Percentiles rank a stretch among this genome's conserved stretches.
phyloP scores from a whole-genome alignment of 1,140 invertebrate genomes.

The Physella acuta region DNA sequence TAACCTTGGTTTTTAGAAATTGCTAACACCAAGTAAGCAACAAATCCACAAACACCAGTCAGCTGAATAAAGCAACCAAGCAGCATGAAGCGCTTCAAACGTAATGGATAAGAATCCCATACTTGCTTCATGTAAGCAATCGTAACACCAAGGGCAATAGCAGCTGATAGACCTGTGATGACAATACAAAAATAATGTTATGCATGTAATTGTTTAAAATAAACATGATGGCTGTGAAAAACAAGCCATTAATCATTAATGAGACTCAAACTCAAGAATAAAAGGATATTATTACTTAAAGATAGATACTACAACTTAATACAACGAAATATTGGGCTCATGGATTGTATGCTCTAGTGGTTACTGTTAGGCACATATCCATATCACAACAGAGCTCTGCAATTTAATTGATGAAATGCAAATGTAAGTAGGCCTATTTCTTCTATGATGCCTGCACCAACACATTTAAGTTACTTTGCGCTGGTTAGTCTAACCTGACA shows the following conservation, averaged over 20 bases:
- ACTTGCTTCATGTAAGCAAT: conserved; percentile 33
- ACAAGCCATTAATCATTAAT: neutral
- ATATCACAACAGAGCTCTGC: no score
- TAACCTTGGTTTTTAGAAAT: conserved; percentile 42
- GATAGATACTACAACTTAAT: no score
- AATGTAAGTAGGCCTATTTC: no score
- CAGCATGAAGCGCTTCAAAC: conserved; percentile 39
- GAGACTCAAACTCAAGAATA: no score
- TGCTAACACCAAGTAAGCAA: conserved; percentile 41
- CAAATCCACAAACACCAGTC: conserved; percentile 44
- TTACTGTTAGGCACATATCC: no score
- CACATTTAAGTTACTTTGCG: no score
- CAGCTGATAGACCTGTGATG: conserved; percentile 37
- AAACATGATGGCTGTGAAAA: neutral
- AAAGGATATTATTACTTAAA: no score
- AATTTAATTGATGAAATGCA: no score
- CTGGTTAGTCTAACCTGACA: no score
- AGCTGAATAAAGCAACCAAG: conserved; percentile 45
- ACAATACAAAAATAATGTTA: neutral
- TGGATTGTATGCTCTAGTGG: no score
- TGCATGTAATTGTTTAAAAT: neutral
- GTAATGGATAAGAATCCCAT: conserved; percentile 27
- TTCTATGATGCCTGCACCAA: no score
- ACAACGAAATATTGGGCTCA: no score
- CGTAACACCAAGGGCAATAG: conserved; percentile 37